Evolutionary conservation across 2,113 vertebrate genomes (phyloP), one percentile per base, ranked within the genome.

Genomic region (Amblyornis subalaris): DNA sequence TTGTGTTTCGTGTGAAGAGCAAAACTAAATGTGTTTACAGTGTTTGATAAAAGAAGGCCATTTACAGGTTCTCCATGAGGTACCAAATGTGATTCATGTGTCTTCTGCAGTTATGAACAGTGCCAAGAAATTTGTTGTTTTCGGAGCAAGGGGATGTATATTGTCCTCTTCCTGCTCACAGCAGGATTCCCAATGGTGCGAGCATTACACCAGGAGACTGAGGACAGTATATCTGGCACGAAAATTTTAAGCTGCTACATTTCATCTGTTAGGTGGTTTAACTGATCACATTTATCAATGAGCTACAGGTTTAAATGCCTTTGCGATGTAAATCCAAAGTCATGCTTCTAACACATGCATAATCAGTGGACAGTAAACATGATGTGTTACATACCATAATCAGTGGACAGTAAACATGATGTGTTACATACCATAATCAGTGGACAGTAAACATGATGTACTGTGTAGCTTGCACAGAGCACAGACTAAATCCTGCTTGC

Each of bases 1-100:
- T 94, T 94, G 89, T 96, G 96, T 97, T 93, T 83, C 85, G 72
- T 95, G 94, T 96, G 86, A 93, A 94, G 83, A 96, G 89, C 48
- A 94, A 97, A 95, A 86, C 90, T 77, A 91, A 93, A 95, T 90
- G 72, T 80, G 71, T 95, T 95, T 96, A 96, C 97, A 95, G 95
- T 96, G 89, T 93, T 89, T 92, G 74, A 86, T 90, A 88, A 73
- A 80, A 96, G 93, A 96, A 95, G 89, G 93, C 70, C 86, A 94
- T 95, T 95, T 94, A 75, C 84, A 92, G 92, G 78, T 97, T 98
- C 96, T 96, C 86, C 47, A 21, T 65, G 87, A 95, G 35, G 31
- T 96, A 96, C 74, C 67, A 96, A 92, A 92, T 92, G 90, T 61
- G 54, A 93, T 97, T 95, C 85, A 84, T 91, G 53, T 97, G 91